Evolutionary conservation across 2,113 vertebrate genomes (phyloP), one percentile per base, ranked within the genome.

Genomic region (Morone saxatilis): DNA sequence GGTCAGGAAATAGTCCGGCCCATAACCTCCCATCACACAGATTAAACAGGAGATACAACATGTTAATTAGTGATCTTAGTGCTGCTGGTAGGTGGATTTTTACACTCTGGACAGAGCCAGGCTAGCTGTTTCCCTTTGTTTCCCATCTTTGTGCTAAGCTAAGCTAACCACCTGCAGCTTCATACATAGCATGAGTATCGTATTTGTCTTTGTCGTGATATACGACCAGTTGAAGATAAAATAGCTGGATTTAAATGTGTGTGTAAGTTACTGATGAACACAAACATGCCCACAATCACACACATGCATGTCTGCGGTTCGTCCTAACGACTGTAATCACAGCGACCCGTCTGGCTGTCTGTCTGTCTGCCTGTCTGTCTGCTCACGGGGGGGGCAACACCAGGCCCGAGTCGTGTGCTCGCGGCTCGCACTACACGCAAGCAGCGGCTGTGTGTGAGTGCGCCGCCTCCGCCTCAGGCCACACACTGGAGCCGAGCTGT

Each of bases 241-340:
- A 62, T 11, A 10, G 56, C 13, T 63, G 41, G 20, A 72, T 41
- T 40, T 68, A 9, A 57, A 53, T 20, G 45, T 47, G 36, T 51
- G 31, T 48, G 70, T 79, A n/a, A 48, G 50, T 51, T n/a, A 61
- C 47, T 25, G 48, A 48, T 50, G n/a, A 73, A 70, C 68, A 78
- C 71, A 40, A 70, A 90, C 83, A 86, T 48, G 36, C 22, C 60
- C 83, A 57, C 85, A 76, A 56, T 82, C 22, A 25, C 68, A 73
- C 69, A 71, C 71, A 56, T 48, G 60, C 56, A 48, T 16, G 69
- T 60, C 76, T 63, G 80, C 4, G 78, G 82, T 61, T 53, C 13
- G 2, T 73, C 68, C n/a, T 50, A 69, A 84, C 71, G 4, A 31
- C 85, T 45, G 83, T 83, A 80, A 91, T 89, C 59, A 72, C 13